phyloP scores from a whole-genome alignment of 2,888 invertebrate genomes.

The Meiosimyza platycephala region DNA sequence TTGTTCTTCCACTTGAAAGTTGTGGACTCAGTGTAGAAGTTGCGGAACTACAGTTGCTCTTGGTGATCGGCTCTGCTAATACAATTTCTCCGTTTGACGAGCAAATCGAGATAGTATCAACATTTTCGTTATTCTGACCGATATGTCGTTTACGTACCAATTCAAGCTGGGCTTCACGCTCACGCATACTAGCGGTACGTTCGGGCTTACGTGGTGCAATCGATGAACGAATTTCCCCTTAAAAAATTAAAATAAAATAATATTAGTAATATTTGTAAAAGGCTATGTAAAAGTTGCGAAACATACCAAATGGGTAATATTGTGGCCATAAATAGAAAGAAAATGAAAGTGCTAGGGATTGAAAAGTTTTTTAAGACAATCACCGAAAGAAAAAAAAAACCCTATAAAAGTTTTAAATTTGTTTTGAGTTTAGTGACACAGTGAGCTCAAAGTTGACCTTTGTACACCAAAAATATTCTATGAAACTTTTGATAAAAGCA shows the following conservation, averaged over 20 bases:
- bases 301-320: no score
- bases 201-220: slow-evolving; percentile 87
- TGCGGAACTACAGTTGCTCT: neutral
- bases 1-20: slow-evolving; percentile 32
- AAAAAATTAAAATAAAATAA: neutral
- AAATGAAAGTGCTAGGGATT: no score
- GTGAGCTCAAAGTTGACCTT: no score
- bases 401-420: no score
- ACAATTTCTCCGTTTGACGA: slow-evolving; percentile 67
- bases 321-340: no score
- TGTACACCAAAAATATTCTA: no score
- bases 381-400: no score
- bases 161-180: slow-evolving; percentile 77
- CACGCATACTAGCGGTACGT: slow-evolving; percentile 87
- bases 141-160: slow-evolving; percentile 67
- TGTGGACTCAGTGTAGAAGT: slow-evolving; percentile 40
- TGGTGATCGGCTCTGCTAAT: slow-evolving; percentile 61
- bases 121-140: slow-evolving; percentile 54
- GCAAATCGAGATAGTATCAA: slow-evolving; percentile 68
- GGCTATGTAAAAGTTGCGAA: no score
- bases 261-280: no score
- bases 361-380: no score
- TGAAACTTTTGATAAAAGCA: no score
- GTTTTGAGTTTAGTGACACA: no score
- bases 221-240: slow-evolving; percentile 83